Evolutionary conservation across 2,888 invertebrate species (phyloP), one percentile per base, ranked within the genome.

Genomic region (Argyresthia goedartella): DNA sequence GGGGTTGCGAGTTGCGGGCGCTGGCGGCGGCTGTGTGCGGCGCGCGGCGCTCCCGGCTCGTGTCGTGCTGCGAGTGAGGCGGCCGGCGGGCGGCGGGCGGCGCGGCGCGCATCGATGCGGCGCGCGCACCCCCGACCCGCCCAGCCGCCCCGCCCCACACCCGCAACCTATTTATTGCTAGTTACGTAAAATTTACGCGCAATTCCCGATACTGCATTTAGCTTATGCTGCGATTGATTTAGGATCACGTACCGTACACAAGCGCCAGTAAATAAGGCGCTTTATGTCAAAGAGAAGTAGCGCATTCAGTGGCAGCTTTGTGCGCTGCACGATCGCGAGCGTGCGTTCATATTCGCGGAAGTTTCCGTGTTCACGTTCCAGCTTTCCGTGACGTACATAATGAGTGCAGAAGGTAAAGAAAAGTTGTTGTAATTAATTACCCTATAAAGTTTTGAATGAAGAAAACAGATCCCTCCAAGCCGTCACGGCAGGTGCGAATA

Each of bases 121-220:
- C 84, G 81, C 81, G 78, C 73, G 72, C 74, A 49, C 71, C 68
- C 76, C n/a, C n/a, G n/a, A n/a, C 79, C 74, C 80, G 78, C 80
- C 76, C 73, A 63, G 74, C 81, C 73, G 73, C 85, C 80, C 81
- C 82, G 81, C 81, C 80, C 76, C 81, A 76, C 78, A 81, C 85
- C 84, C 84, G 84, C 86, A 86, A 86, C 86, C 86, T 86, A 85
- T 86, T 86, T 85, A 84, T 85, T 84, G 79, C 82, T 84, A 84
- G 86, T 86, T 86, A 86, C 86, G 86, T 85, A 85, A 85, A 85
- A 85, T 85, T 85, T 85, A 85, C 86, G 84, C 84, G 82, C 80
- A 82, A 82, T 79, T 81, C 76, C 77, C 79, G 69, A 81, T 85
- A 82, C 82, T 82, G 85, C 85, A 81, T 81, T 81, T 71, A 76